phyloP scores from a whole-genome alignment of 2,113 vertebrate species.

The Ciconia maguari region DNA sequence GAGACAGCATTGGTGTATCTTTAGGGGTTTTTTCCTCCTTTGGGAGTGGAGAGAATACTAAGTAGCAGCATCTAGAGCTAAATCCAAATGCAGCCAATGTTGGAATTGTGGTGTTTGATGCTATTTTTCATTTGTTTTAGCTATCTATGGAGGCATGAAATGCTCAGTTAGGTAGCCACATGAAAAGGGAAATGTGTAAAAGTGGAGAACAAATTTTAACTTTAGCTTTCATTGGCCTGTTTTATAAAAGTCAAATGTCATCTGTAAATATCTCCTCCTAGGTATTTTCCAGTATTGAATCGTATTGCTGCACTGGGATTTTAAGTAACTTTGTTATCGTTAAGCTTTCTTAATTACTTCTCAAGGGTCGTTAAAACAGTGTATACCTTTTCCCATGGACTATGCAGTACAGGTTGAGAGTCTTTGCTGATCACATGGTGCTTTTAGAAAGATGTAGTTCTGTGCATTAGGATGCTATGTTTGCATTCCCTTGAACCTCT shows the following conservation, averaged over 20 bases:
- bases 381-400: background rate
- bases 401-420: background rate
- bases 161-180: background rate
- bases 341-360: background rate
- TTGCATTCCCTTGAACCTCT: background rate
- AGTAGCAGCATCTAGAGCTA: background rate
- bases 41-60: background rate
- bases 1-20: background rate
- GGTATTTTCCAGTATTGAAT: background rate
- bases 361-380: background rate
- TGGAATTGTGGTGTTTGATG: background rate
- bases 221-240: background rate
- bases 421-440: background rate
- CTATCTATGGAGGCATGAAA: background rate
- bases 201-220: background rate
- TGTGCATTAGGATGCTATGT: background rate
- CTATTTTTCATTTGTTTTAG: background rate
- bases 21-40: background rate
- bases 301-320: background rate
- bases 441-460: background rate
- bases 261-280: background rate
- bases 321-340: background rate
- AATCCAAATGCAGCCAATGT: background rate
- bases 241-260: background rate
- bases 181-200: background rate